phyloP scores from a whole-genome alignment of 2,797 vertebrate species.

The Dryobates pubescens region DNA sequence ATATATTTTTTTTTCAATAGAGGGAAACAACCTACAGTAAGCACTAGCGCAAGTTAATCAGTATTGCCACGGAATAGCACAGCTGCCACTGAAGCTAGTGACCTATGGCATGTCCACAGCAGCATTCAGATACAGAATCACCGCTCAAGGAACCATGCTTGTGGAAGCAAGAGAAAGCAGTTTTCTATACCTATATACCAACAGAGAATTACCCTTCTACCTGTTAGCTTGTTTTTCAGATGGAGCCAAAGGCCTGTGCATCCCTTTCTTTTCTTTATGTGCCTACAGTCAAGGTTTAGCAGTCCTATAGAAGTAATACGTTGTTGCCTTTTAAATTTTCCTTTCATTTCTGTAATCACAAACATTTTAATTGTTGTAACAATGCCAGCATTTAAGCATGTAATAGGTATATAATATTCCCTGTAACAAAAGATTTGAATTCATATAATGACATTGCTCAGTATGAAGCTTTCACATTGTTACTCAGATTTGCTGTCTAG shows the following conservation, averaged over 20 bases:
- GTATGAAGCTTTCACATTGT: slow-evolving; percentile 15
- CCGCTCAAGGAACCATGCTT: neutral
- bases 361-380: slow-evolving; percentile 56
- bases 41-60: neutral
- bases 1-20: neutral
- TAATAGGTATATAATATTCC: slow-evolving; percentile 63
- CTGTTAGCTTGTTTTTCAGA: neutral
- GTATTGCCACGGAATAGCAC: neutral
- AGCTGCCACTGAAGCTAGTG: neutral
- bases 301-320: slow-evolving; percentile 1
- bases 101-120: neutral
- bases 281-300: neutral
- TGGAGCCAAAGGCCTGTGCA: neutral
- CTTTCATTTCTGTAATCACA: slow-evolving; percentile 58
- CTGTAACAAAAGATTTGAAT: slow-evolving; percentile 54
- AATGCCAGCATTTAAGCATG: slow-evolving; percentile 42
- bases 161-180: neutral
- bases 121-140: neutral
- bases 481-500: slow-evolving; percentile 20
- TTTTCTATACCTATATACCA: neutral
- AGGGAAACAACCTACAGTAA: neutral
- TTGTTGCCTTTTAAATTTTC: slow-evolving; percentile 34
- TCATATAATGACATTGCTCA: slow-evolving; percentile 13
- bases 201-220: slow-evolving; percentile 1
- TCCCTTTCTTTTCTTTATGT: slow-evolving; percentile 21